Base-by-base conservation (phyloP, 2,888 invertebrate species). In the Lobophora halterata region DNA sequence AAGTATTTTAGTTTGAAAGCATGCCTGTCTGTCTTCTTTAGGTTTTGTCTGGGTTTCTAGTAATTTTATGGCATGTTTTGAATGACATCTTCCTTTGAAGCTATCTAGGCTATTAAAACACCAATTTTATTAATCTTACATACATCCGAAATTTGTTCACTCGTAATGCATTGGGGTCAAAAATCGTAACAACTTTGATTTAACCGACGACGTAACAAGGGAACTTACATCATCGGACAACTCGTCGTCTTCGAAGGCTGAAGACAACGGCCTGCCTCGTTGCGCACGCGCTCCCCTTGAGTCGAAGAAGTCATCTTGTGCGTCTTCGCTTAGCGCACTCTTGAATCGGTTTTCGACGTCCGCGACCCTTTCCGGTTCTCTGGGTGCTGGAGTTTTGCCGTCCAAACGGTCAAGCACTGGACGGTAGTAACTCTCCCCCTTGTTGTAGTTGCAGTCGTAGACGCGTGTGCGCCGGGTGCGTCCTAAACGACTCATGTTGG, bases 371-470 rank as follows among this genome's bases (percentile, higher is more conserved):
- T 83, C 82, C 0, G 80, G 71, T 45, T 83, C 83, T 10, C 71
- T 65, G 1, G 67, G 59, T 3, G 60, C 52, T 1, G 79, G 62
- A 0, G 56, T 46, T 77, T 94, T 94, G 52, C 92, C 90, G 70
- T 95, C 94, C 52, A 95, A 78, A 40, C 92, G 89, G 70, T 94
- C 93, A 26, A 95, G 80, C 51, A 94, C 92, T 5, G 93, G 91
- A 56, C 91, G 92, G 88, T 95, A 95, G 73, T 94, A 94, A 62
- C 93, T 93, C 79, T 95, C 93, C 36, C 95, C 95, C 69, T 93
- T 93, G 79, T 93, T 92, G 83, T 94, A 95, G 78, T 95, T 95
- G 75, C 93, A 93, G 67, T 95, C 94, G 73, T 96, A 95, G 63
- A 95, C 92, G 75, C 93, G 93, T 13, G 95, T 95, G 69, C 93